These are phyloP conservation scores for Petrocephalus schoutedeni DNA, from an alignment of 2,797 vertebrate species.

Conservation along the genomic window DNA sequence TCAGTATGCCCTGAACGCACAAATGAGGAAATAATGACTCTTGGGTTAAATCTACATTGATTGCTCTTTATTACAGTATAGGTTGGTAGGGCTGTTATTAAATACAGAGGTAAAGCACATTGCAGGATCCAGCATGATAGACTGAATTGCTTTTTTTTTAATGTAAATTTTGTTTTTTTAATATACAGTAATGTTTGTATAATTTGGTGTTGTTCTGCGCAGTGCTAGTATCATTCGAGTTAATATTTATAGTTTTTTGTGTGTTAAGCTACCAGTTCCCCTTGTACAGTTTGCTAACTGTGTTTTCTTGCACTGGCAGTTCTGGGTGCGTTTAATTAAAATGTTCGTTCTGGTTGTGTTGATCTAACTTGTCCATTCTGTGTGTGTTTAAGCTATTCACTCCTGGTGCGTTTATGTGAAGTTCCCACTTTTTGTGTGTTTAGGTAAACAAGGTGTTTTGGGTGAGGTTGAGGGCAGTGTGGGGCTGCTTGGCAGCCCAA, in stretches of 20 bases:
- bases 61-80: not conserved
- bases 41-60: not conserved
- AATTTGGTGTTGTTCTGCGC: not conserved
- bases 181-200: not conserved
- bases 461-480: not conserved
- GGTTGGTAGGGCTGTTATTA: not conserved
- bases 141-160: conserved; percentile 6
- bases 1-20: not conserved
- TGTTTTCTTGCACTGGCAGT: not conserved
- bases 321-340: not conserved
- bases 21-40: conserved; percentile 5
- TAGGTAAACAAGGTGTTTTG: not conserved
- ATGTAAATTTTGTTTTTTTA: not conserved
- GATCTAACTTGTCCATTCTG: not conserved
- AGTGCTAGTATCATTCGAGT: not conserved
- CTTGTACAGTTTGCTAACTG: not conserved
- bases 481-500: not conserved
- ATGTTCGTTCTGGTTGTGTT: not conserved
- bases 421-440: not conserved
- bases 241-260: not conserved
- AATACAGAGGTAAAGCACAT: not conserved
- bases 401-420: no score
- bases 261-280: not conserved
- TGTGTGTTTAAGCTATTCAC: not conserved
- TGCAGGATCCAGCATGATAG: not conserved